phyloP scores from a whole-genome alignment of 2,113 vertebrate genomes.

The Indicator indicator region DNA sequence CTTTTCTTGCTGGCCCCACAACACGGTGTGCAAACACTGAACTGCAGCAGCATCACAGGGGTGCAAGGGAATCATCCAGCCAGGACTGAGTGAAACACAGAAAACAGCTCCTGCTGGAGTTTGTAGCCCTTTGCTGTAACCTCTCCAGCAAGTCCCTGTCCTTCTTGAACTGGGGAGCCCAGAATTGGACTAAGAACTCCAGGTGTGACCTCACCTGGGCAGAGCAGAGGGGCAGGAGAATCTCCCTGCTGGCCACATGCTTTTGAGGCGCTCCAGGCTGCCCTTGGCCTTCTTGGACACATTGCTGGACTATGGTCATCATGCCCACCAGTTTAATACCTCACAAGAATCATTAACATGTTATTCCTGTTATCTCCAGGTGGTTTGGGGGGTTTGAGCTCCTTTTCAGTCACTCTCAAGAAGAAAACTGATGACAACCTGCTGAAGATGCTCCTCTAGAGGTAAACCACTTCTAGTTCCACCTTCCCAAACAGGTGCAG shows the following conservation, averaged over 20 bases:
- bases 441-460: not conserved
- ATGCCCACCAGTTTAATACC: not conserved
- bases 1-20: constrained; percentile 50
- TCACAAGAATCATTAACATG: not conserved
- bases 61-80: not conserved
- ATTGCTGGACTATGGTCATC: too few relatives aligned
- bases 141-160: too few relatives aligned
- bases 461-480: not conserved
- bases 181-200: too few relatives aligned
- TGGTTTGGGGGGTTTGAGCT: not conserved
- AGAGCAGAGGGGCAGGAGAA: too few relatives aligned
- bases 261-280: too few relatives aligned
- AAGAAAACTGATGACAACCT: not conserved
- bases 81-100: not conserved
- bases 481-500: not conserved
- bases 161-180: too few relatives aligned
- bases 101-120: not conserved
- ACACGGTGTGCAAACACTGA: not conserved
- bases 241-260: too few relatives aligned
- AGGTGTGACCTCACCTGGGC: too few relatives aligned
- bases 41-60: not conserved
- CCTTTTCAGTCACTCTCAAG: not conserved
- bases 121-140: too few relatives aligned
- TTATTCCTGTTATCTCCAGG: not conserved
- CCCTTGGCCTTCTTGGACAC: too few relatives aligned